A percentile compares a stretch with the other conserved stretches of the same genome.
Evolutionary conservation across 2,113 vertebrate genomes (phyloP).

Genomic region (Syngnathus floridae): DNA sequence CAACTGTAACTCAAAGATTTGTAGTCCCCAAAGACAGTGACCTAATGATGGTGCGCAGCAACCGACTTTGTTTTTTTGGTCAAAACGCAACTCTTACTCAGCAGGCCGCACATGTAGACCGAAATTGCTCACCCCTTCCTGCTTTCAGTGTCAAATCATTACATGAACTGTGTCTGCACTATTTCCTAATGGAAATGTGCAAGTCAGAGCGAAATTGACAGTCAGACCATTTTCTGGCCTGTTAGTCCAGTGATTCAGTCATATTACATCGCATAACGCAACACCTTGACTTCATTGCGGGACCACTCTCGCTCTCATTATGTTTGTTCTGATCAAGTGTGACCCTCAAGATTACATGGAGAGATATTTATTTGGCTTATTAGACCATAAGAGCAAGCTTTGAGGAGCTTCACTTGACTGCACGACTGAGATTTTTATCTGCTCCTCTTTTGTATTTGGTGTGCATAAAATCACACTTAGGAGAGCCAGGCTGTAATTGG

Average conservation of each 20-base stretch:
- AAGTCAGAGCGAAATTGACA: constrained; percentile 48
- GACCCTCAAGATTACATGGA: constrained; percentile 24
- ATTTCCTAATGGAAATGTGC: constrained; percentile 60
- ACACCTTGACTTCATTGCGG: constrained; percentile 44
- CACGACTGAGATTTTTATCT: constrained; percentile 36
- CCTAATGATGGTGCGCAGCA: constrained; percentile 69
- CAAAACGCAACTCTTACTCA: constrained; percentile 54
- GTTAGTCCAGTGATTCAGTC: constrained; percentile 43
- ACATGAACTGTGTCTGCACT: constrained; percentile 45
- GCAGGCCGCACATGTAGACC: constrained; percentile 33
- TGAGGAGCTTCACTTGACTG: constrained; percentile 37
- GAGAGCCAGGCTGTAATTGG: constrained; percentile 34
- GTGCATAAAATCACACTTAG: constrained; percentile 54
- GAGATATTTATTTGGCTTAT: constrained; percentile 21
- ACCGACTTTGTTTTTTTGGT: constrained; percentile 48
- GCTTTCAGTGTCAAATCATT: constrained; percentile 48
- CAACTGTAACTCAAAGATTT: constrained; percentile 57
- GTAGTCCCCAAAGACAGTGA: constrained; percentile 68
- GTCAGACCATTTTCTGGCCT: constrained; percentile 51
- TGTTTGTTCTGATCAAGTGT: constrained; percentile 34
- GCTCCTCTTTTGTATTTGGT: constrained; percentile 40
- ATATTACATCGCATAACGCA: constrained; percentile 47
- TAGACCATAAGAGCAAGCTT: constrained; percentile 22
- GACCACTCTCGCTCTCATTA: constrained; percentile 48
- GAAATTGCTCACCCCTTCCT: constrained; percentile 35